Evolutionary conservation across 2,888 invertebrate species (phyloP), one percentile per base, ranked within the genome.

Genomic region (Drosophila phalerata): DNA sequence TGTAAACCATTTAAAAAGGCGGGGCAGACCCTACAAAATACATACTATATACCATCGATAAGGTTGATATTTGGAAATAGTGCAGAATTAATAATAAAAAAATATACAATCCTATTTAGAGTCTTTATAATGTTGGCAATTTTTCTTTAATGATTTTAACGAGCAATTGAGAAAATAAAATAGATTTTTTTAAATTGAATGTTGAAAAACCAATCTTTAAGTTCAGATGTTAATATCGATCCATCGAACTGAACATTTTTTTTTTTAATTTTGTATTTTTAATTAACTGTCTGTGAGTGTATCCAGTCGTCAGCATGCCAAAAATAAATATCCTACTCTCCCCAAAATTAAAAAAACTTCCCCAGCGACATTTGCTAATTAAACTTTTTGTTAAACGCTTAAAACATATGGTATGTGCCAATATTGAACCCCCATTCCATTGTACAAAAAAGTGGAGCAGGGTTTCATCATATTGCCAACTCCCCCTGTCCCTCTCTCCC

Each of bases 301-400:
- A 45, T 45, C 25, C 1, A 25, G 11, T 11, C 13, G 11, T 22
- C 9, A 13, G 13, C 13, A 13, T 28, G 45, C 9, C n/a, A n/a
- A 11, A 4, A 2, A 25, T 45, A 13, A 15, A 28, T 15, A 17
- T 15, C 15, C 10, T 4, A 13, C 19, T 5, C 9, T 8, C 8
- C 13, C 1, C 34, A 75, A 79, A 48, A n/a, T n/a, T 53, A 67
- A 51, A 62, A 68, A 67, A 57, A 62, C 60, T 5, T 19, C 48
- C 48, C 55, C 22, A 28, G 72, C 60, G 55, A 69, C 77, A 70
- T 68, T 83, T 69, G 79, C 72, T 83, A 88, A 83, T 83, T 85
- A 83, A 86, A 86, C 70, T 77, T 66, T 67, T 67, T 62, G 61
- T 56, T 51, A 49, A 67, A 62, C 72, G 77, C 69, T 72, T 61